Evolutionary conservation across 2,797 vertebrate species (phyloP), one percentile per base, ranked within the genome.

Genomic region (Orestias chungarensis): DNA sequence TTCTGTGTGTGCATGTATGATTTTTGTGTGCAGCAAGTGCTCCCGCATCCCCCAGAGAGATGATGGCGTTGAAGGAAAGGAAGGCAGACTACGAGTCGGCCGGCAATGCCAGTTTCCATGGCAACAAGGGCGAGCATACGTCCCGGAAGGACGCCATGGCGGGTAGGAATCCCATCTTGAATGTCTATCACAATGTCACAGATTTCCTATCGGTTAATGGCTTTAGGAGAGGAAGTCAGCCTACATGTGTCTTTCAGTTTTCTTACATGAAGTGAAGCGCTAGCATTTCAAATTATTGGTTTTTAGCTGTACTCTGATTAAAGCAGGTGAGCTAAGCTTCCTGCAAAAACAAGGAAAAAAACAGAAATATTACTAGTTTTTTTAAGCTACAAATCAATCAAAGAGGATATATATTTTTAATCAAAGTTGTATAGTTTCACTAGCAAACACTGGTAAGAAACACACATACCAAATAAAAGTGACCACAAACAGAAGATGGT

Each of bases 41-140:
- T 90, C 97, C 98, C 75, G 96, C 97, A 54, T 99, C 98, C 85
- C 98, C 98, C 80, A 95, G 98, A 79, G 98, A 99, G 93, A 97
- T 99, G 96, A 96, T 98, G 95, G 96, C 94, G 73, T 91, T 99
- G 89, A 99, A 98, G 91, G 98, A 99, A 90, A 97, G 97, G 84
- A 99, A 99, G 93, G 91, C 95, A 70, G 97, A 99, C 91, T 99
- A 98, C 1, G 97, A 99, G 86, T 96, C 96, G 69, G 96, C 95
- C 65, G 96, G 96, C 91, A 99, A 96, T 0, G 95, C 96, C 75
- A 92, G 95, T 92, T 99, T 98, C 95, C 96, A 97, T 74, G 95
- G 96, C 88, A 95, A 85, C 93, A 99, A 99, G 92, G 97, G 97
- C 59, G 98, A 99, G 87, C 98, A 99, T 91, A 96, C 96, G 79